Evolutionary conservation across 2,113 vertebrate genomes (phyloP).

Genomic region (Zosterops pallidus): DNA sequence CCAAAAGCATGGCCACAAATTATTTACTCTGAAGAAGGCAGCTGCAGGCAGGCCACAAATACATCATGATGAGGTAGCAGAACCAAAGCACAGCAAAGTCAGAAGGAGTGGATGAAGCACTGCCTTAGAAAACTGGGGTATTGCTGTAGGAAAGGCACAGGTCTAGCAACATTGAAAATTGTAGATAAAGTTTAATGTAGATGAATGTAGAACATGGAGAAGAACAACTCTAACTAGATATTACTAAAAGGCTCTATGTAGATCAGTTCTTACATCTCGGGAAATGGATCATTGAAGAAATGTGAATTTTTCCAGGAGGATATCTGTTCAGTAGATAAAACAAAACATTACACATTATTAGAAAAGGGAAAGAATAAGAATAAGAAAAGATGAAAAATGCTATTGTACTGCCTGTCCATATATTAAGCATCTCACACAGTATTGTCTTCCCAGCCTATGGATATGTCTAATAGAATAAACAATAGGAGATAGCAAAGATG

Average conservation of each 20-base stretch:
- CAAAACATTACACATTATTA: neutral
- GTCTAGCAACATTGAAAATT: neutral
- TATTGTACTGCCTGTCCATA: neutral
- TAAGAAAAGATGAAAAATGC: neutral
- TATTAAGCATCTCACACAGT: fast-evolving
- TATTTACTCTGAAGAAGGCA: neutral
- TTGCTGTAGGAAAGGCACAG: neutral
- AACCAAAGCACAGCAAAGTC: neutral
- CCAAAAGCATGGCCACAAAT: neutral
- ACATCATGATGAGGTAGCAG: neutral
- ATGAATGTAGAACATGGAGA: neutral
- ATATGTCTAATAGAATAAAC: neutral
- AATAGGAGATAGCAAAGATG: neutral
- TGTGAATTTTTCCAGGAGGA: neutral
- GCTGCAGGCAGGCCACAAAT: neutral
- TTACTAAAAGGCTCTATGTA: neutral
- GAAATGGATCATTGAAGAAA: neutral
- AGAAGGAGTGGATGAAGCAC: neutral
- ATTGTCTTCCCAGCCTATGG: neutral
- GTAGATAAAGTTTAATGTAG: neutral
- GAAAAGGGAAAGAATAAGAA: neutral
- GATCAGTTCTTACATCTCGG: neutral
- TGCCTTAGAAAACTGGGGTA: neutral
- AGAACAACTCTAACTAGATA: neutral
- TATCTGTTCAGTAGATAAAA: neutral